A percentile compares a stretch with the other conserved stretches of the same genome.
These are phyloP conservation scores for Linurgus olivaceus DNA, from an alignment of 2,797 vertebrate genomes.

Conservation along the genomic window DNA sequence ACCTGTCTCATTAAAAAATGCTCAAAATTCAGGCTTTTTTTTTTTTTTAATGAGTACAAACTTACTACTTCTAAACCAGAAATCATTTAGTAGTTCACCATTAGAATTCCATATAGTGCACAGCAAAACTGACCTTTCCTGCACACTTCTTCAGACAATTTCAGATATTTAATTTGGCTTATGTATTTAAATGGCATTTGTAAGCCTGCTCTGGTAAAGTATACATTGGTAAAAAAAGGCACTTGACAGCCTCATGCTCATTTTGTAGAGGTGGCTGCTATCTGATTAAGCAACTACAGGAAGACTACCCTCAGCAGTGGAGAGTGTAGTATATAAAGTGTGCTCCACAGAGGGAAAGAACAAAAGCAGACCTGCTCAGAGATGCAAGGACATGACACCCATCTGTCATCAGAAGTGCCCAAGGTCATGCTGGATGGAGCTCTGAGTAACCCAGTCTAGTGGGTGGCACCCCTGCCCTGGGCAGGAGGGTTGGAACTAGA, in stretches of 20 bases:
- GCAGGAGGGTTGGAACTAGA: neutral
- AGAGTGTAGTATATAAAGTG: neutral
- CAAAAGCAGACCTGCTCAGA: neutral
- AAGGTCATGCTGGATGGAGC: neutral
- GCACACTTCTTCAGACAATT: neutral
- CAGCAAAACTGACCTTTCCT: neutral
- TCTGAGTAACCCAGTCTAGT: neutral
- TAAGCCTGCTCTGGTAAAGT: neutral
- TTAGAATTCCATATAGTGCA: neutral
- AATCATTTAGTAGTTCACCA: conserved; percentile 11
- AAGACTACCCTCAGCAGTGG: neutral
- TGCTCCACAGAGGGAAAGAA: neutral
- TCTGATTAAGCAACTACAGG: neutral
- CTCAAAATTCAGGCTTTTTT: conserved; percentile 25
- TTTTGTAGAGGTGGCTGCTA: neutral
- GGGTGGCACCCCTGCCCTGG: fast-evolving
- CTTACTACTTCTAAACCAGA: neutral
- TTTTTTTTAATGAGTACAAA: conserved; percentile 9
- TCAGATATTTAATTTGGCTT: neutral
- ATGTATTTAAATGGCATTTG: neutral
- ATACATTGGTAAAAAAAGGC: neutral
- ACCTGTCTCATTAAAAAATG: neutral
- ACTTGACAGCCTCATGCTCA: fast-evolving
- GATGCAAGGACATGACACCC: fast-evolving
- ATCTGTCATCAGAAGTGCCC: neutral